phyloP scores from a whole-genome alignment of 2,113 vertebrate species.

The Phocoena phocoena region DNA sequence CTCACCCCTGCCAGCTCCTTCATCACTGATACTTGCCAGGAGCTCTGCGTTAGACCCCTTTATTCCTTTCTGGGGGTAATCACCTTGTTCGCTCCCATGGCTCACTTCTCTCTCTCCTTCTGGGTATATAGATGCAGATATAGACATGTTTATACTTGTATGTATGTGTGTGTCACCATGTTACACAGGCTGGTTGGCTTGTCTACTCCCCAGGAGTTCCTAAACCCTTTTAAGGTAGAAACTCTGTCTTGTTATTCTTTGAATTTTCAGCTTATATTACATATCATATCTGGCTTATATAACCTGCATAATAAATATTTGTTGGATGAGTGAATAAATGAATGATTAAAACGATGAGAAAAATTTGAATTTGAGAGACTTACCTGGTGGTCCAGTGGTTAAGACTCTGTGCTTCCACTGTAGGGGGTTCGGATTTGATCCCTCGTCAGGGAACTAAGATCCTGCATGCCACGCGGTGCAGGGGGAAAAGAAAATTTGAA shows the following conservation, averaged over 20 bases:
- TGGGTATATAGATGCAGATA: background rate
- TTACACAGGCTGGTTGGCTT: background rate
- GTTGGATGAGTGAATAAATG: background rate
- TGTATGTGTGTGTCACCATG: background rate
- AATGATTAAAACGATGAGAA: background rate
- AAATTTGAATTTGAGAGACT: too few species aligned
- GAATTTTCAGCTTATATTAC: background rate
- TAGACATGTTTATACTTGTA: background rate
- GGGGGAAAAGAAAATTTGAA: background rate
- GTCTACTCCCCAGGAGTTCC: background rate
- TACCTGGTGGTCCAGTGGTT: too few species aligned
- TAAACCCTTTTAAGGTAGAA: background rate
- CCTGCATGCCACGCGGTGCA: too few species aligned
- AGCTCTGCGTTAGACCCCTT: background rate
- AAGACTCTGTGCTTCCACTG: too few species aligned
- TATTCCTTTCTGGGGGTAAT: background rate
- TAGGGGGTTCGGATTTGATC: too few species aligned
- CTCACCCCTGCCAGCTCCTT: background rate
- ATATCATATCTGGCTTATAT: background rate
- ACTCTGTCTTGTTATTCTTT: background rate
- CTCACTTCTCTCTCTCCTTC: background rate
- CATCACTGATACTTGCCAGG: background rate
- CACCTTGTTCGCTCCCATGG: rapidly evolving
- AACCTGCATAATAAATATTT: background rate
- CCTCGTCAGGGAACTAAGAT: too few species aligned